Percentiles rank a stretch among this genome's conserved stretches.
Evolutionary conservation across 2,113 vertebrate genomes (phyloP).

Genomic region (Plecturocebus donacophilus): DNA sequence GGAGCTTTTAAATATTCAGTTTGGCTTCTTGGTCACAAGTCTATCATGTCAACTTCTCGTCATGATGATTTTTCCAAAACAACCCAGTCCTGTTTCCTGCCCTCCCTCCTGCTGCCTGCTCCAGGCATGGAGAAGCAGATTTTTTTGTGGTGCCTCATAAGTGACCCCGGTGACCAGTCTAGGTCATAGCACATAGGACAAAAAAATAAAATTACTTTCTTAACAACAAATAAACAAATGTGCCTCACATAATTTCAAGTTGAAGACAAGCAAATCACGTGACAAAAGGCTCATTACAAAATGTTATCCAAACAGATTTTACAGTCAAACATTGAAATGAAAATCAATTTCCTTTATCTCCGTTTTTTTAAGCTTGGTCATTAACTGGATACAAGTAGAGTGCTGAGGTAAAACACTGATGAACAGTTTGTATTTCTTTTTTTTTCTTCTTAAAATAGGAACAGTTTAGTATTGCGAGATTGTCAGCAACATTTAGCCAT

Average conservation of each 20-base stretch:
- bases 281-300: conserved; percentile 91
- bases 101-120: conserved; percentile 81
- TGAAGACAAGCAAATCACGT: conserved; percentile 87
- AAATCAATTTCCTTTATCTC: conserved; percentile 86
- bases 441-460: conserved; percentile 86
- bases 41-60: conserved; percentile 82
- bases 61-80: conserved; percentile 67
- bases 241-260: conserved; percentile 86
- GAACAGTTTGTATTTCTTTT: conserved; percentile 87
- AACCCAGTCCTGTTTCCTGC: conserved; percentile 80
- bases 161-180: conserved; percentile 91
- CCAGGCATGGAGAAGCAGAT: conserved; percentile 84
- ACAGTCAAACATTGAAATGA: conserved; percentile 87
- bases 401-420: conserved; percentile 95
- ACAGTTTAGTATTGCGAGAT: conserved; percentile 95
- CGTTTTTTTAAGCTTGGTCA: conserved; percentile 84
- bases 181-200: conserved; percentile 86
- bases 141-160: conserved; percentile 83
- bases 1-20: conserved; percentile 88
- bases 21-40: conserved; percentile 89
- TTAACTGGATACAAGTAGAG: conserved; percentile 91
- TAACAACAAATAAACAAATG: conserved; percentile 88
- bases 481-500: conserved; percentile 98
- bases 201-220: conserved; percentile 80
- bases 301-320: conserved; percentile 88